Conservation (phyloP, 2,797 vertebrate genomes). For the Spinus olivaceus region DNA sequence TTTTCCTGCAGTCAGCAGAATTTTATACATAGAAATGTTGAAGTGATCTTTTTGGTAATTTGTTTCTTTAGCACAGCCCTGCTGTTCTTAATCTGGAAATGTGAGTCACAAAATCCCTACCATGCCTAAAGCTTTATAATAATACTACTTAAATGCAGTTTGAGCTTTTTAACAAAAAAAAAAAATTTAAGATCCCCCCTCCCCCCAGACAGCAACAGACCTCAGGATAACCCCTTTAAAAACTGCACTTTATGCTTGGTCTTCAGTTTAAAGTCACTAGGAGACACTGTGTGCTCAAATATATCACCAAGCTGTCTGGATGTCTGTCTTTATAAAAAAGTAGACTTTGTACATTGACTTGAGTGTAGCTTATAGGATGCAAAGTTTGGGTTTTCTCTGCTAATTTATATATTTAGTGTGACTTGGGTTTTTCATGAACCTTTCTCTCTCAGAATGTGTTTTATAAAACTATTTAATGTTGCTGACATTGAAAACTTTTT, state of each 20-base stretch:
- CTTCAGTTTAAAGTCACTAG: neutral
- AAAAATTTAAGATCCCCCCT: neutral
- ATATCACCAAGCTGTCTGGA: neutral
- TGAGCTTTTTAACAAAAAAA: neutral
- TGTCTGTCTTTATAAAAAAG: neutral
- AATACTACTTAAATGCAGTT: neutral
- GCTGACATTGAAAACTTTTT: neutral
- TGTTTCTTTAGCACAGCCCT: slow-evolving; percentile 9
- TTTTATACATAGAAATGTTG: neutral
- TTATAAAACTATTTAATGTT: neutral
- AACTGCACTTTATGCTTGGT: neutral
- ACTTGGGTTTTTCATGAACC: neutral
- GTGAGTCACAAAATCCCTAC: neutral
- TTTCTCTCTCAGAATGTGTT: neutral
- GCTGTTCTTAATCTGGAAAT: slow-evolving; percentile 1
- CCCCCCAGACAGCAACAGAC: neutral
- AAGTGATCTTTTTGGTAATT: slow-evolving; percentile 18
- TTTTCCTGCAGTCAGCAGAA: neutral
- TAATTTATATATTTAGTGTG: neutral
- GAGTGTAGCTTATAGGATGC: neutral
- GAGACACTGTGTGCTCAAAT: neutral
- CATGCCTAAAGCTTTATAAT: neutral
- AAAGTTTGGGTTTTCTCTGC: neutral
- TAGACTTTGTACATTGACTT: neutral
- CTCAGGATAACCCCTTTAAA: neutral